Percentiles rank a stretch among this genome's conserved stretches.
These are phyloP conservation scores for Pseudachorutes palmiensis DNA, from an alignment of 1,140 invertebrate species.

Conservation along the genomic window DNA sequence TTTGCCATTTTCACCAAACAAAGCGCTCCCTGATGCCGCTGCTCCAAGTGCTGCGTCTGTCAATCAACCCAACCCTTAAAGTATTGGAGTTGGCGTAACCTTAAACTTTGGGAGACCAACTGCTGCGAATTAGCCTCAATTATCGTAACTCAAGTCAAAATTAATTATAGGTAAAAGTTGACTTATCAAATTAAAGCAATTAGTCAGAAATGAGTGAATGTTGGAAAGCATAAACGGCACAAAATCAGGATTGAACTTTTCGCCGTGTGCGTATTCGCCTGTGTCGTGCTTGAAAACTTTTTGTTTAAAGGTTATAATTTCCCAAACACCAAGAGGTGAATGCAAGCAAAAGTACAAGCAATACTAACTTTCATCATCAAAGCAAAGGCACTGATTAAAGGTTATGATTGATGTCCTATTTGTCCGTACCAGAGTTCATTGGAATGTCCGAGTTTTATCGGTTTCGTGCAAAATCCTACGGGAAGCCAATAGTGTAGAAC, in stretches of 20 bases:
- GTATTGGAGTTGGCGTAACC: background rate
- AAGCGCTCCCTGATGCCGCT: no score
- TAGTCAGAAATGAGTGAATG: no score
- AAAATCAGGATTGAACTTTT: no score
- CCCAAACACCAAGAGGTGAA: background rate
- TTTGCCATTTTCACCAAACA: no score
- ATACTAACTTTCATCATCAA: background rate
- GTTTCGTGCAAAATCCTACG: background rate
- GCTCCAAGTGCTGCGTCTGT: no score
- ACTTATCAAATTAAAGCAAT: no score
- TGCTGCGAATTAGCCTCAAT: background rate
- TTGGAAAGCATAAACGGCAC: no score
- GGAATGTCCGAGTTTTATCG: slow-evolving; percentile 1
- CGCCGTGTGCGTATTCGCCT: no score
- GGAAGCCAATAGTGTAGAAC: slow-evolving; percentile 1
- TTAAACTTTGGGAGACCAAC: background rate
- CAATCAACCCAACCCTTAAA: no score
- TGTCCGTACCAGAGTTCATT: background rate
- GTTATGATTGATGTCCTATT: slow-evolving; percentile 7
- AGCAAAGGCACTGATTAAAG: slow-evolving; percentile 2
- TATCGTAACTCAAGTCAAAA: background rate
- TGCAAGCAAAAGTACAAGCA: background rate
- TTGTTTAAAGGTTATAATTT: background rate
- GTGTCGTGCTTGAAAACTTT: no score
- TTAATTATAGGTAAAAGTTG: background rate